Evolutionary conservation across 2,113 vertebrate species (phyloP).

Genomic region (Tachysurus fulvidraco): DNA sequence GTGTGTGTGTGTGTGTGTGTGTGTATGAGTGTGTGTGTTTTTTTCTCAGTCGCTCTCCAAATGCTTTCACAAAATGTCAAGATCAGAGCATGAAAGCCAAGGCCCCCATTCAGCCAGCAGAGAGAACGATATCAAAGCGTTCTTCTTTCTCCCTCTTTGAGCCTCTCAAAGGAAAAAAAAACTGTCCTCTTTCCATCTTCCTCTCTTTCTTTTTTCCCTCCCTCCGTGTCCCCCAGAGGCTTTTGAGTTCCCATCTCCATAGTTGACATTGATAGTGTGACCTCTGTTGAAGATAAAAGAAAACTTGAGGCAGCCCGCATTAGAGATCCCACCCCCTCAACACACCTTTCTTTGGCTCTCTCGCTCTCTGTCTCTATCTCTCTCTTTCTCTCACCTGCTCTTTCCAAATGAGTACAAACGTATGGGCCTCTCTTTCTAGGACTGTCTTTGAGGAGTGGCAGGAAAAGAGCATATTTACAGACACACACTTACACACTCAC

Average conservation of each 20-base stretch:
- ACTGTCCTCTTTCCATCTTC: slow-evolving; percentile 40
- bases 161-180: slow-evolving; percentile 53
- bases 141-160: slow-evolving; percentile 47
- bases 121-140: slow-evolving; percentile 57
- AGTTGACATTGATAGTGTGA: slow-evolving; percentile 58
- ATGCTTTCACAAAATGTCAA: slow-evolving; percentile 57
- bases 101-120: slow-evolving; percentile 50
- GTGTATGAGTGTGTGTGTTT: slow-evolving; percentile 34
- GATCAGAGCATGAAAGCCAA: slow-evolving; percentile 57
- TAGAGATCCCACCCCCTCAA: slow-evolving; percentile 41
- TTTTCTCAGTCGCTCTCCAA: slow-evolving; percentile 49
- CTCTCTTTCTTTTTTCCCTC: slow-evolving; percentile 23
- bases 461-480: slow-evolving; percentile 70
- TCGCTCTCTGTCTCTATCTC: slow-evolving; percentile 24
- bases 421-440: slow-evolving; percentile 32
- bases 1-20: slow-evolving; percentile 37
- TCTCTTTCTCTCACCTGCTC: slow-evolving; percentile 50
- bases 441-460: slow-evolving; percentile 68
- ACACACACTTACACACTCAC: slow-evolving; percentile 48
- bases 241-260: slow-evolving; percentile 57
- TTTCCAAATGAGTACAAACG: slow-evolving; percentile 52
- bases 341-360: slow-evolving; percentile 22
- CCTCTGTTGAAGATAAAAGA: slow-evolving; percentile 58
- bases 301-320: slow-evolving; percentile 44
- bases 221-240: slow-evolving; percentile 46